phyloP scores from a whole-genome alignment of 2,113 vertebrate genomes.

The Anser cygnoides region DNA sequence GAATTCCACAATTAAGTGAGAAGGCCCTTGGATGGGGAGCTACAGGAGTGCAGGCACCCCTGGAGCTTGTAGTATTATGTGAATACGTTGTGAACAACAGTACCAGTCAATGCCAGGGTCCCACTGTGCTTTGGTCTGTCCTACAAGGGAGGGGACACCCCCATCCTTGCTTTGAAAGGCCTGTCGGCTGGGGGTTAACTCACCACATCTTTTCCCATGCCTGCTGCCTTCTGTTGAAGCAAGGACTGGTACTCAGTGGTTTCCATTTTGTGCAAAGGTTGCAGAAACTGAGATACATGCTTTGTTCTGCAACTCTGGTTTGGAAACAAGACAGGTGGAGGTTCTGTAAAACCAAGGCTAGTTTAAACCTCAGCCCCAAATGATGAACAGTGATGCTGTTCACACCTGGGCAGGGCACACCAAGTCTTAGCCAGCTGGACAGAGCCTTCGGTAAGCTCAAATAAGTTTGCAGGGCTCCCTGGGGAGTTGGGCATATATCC shows the following conservation, averaged over 20 bases:
- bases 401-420: background rate
- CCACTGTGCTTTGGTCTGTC: background rate
- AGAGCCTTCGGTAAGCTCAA: background rate
- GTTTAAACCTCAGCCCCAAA: background rate
- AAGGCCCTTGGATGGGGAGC: background rate
- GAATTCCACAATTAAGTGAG: background rate
- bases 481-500: background rate
- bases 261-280: background rate
- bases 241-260: background rate
- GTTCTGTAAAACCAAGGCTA: background rate
- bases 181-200: background rate
- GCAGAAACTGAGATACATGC: background rate
- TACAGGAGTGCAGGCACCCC: background rate
- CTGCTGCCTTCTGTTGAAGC: background rate
- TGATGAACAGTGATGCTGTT: rapidly evolving
- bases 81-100: background rate
- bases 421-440: background rate
- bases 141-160: background rate
- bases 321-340: background rate
- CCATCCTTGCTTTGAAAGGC: background rate
- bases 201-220: background rate
- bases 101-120: background rate
- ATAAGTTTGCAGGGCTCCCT: background rate
- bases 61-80: background rate
- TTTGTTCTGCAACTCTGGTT: background rate